Base-by-base conservation (phyloP, 53 echinoderm and acorn worm genomes). In the Stichopus horrens region DNA sequence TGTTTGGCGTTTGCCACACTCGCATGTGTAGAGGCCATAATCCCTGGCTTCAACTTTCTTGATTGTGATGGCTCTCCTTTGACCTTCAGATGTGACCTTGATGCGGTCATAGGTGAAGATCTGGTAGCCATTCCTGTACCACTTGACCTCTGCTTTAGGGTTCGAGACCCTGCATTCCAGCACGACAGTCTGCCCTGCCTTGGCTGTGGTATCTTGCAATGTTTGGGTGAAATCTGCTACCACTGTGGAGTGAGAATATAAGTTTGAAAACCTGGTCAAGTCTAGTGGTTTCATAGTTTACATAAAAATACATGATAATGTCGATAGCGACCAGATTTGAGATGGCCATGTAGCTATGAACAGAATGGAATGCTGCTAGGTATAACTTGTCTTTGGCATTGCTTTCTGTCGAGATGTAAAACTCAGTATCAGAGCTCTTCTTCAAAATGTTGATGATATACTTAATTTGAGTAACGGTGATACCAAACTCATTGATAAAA, bases 161-260 rank as follows among this genome's bases (percentile, higher is more conserved):
- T 96, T 99, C 76, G 99, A 96, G 79, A 99, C 93, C 56, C 94
- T 93, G 91, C 95, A 95, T 79, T 99, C 99, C 58, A 99, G 86
- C 65, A 93, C 96, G 21, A 96, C 91, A 6, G 90, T 96, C 91
- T 93, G 90, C 54, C 99, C 99, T 20, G 89, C 96, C 75, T 93
- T 96, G 85, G 99, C 93, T 19, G 90, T 91, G n/a, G 90, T 93
- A 91, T 99, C 96, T 75, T 93, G 92, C 22, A 99, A 88, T 23
- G 90, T 91, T 53, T 94, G 94, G 6, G 93, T 92, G 93, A 99
- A 99, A 65, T 96, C 99, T 21, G 99, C 99, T 77, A 88, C 90
- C 94, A 96, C 99, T 99, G 93, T 77, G 13, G 37, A 37, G 37
- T 37, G 37, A 37, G 37, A 37, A 37, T 37, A 37, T 2, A 37